These are phyloP conservation scores for Alectoris magna DNA, from an alignment of 2,797 vertebrate species.

Conservation along the genomic window DNA sequence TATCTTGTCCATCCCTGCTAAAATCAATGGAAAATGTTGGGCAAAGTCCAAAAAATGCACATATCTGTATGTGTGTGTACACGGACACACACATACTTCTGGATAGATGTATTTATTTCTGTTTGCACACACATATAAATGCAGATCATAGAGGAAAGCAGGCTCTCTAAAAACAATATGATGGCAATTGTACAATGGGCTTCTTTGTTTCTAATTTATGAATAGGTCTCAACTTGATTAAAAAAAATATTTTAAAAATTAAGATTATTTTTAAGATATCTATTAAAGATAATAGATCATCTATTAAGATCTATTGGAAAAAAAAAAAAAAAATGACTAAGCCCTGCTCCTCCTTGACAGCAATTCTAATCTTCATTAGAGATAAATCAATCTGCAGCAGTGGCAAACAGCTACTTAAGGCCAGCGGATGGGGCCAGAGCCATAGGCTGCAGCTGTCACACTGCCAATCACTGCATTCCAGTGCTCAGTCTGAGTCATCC, in stretches of 20 bases:
- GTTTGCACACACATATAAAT: background rate
- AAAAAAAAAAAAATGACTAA: too few relatives aligned
- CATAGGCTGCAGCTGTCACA: background rate
- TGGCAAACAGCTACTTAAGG: conserved; percentile 13
- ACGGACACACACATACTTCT: background rate
- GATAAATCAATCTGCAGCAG: conserved; percentile 59
- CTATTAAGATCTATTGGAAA: background rate
- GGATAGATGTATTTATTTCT: background rate
- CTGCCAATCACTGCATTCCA: background rate
- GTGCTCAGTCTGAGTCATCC: background rate
- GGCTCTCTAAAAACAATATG: background rate
- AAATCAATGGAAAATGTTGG: background rate
- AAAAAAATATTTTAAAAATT: background rate
- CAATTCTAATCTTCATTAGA: background rate
- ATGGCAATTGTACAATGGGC: background rate
- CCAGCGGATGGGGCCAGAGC: conserved; percentile 56
- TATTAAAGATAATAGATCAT: background rate
- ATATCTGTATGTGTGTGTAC: accelerated
- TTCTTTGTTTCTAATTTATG: background rate
- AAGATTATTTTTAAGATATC: background rate
- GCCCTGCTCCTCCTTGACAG: background rate
- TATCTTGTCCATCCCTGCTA: background rate
- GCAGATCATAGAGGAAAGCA: background rate
- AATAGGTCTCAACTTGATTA: background rate
- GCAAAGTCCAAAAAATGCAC: background rate